These are phyloP conservation scores for Cisticola juncidis DNA, from an alignment of 2,113 vertebrate species.

Conservation along the genomic window DNA sequence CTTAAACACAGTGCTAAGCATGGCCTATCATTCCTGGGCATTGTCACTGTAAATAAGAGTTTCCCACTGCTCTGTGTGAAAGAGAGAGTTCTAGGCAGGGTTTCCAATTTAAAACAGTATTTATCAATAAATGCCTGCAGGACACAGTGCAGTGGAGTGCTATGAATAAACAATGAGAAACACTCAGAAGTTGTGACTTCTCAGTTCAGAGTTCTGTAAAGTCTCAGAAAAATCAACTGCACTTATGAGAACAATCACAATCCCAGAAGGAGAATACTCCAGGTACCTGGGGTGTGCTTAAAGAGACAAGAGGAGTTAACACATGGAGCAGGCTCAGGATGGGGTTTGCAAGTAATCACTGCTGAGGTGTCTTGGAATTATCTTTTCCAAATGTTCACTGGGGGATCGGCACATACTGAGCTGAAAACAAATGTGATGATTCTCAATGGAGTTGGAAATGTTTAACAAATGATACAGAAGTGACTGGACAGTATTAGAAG, in stretches of 20 bases:
- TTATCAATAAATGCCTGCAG: constrained; percentile 55
- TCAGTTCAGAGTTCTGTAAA: constrained; percentile 20
- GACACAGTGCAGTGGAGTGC: neutral
- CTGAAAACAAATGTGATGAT: constrained; percentile 41
- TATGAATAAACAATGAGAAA: constrained; percentile 34
- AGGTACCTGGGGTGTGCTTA: neutral
- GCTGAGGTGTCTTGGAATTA: neutral
- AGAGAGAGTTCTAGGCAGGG: neutral
- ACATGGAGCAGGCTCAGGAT: neutral
- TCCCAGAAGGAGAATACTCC: neutral
- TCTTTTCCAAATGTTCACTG: constrained; percentile 41
- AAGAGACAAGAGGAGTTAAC: constrained; percentile 28
- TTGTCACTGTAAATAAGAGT: neutral
- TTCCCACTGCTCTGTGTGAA: neutral
- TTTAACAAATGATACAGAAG: constrained; percentile 22
- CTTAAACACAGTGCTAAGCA: neutral
- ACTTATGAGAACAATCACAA: neutral
- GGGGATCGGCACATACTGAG: constrained; percentile 13
- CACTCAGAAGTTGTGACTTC: constrained; percentile 8
- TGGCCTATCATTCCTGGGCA: neutral
- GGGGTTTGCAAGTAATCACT: constrained; percentile 37
- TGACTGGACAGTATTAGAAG: constrained; percentile 15
- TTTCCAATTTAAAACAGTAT: constrained; percentile 34
- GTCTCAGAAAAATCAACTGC: neutral
- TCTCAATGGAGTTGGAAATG: neutral